Conservation (phyloP, 2,888 invertebrate species). For the Stenichneumon culpator region DNA sequence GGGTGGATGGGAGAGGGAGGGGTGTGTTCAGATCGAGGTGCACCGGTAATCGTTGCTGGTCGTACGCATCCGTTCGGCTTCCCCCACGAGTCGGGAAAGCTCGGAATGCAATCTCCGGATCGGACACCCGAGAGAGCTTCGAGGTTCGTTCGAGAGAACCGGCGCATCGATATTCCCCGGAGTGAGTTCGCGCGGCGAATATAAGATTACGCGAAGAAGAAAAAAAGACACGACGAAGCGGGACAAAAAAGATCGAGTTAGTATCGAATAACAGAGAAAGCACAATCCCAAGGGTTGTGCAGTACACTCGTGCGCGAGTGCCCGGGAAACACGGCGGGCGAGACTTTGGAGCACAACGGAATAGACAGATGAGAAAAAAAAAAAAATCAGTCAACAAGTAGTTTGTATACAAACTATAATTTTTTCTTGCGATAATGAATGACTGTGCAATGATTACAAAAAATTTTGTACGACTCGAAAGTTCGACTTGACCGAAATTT, state of each 20-base stretch:
- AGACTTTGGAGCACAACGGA: background rate
- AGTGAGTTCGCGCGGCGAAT: constrained; percentile 44
- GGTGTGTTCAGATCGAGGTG: background rate
- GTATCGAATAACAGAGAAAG: constrained; percentile 21
- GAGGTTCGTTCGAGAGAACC: background rate
- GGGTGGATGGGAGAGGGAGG: background rate
- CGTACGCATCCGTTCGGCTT: constrained; percentile 41
- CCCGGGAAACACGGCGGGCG: background rate
- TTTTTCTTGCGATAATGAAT: background rate
- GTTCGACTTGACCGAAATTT: background rate
- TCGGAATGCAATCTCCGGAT: constrained; percentile 61
- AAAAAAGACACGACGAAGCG: background rate
- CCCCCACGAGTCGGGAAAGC: constrained; percentile 36
- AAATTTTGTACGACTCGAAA: background rate
- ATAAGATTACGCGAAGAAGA: constrained; percentile 25
- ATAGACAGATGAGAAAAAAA: background rate
- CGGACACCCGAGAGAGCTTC: constrained; percentile 37
- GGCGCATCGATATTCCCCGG: constrained; percentile 42
- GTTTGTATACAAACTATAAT: background rate
- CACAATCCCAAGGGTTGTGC: background rate
- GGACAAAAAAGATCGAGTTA: background rate
- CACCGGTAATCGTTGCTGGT: constrained; percentile 43
- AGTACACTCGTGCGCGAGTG: background rate
- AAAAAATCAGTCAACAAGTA: background rate
- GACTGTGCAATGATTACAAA: background rate